Conservation (phyloP, 2,113 vertebrate genomes). For the Hyla sarda region DNA sequence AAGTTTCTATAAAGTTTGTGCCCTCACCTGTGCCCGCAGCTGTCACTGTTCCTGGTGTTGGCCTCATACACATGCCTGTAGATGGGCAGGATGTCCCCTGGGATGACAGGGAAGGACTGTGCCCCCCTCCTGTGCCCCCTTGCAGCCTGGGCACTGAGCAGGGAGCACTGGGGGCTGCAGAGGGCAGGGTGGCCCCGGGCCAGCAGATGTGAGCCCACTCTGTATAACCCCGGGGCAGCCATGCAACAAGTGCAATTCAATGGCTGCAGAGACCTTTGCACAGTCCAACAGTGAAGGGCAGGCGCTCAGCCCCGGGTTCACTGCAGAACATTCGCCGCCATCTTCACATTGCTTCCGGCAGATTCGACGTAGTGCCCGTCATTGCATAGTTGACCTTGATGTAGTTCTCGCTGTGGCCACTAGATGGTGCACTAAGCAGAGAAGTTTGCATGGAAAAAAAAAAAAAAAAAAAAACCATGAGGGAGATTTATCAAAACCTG, state of each 20-base stretch:
- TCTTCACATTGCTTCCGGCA: neutral
- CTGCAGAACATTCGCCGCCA: slow-evolving; percentile 14
- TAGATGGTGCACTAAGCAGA: neutral
- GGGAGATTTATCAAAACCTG: too few relatives aligned
- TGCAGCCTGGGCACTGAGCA: neutral
- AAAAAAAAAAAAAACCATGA: too few relatives aligned
- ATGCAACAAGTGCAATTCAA: neutral
- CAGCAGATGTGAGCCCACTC: neutral
- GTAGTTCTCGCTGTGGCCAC: neutral
- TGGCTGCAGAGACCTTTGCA: slow-evolving; percentile 11
- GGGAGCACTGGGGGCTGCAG: neutral
- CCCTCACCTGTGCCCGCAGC: slow-evolving; percentile 60
- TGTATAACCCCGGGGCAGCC: slow-evolving; percentile 14
- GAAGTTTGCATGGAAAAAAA: neutral
- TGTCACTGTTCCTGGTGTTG: slow-evolving; percentile 76
- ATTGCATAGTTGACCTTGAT: neutral
- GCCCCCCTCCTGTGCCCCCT: slow-evolving; percentile 13
- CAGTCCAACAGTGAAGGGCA: slow-evolving; percentile 37
- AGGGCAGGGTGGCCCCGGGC: slow-evolving; percentile 1
- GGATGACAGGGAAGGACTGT: slow-evolving; percentile 71
- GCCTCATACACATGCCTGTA: slow-evolving; percentile 71
- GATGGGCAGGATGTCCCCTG: slow-evolving; percentile 66
- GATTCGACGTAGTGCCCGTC: slow-evolving; percentile 23
- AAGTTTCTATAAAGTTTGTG: too few relatives aligned
- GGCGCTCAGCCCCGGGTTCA: neutral